Conservation (phyloP, 1,140 invertebrate genomes). For the Eumaeus atala region DNA sequence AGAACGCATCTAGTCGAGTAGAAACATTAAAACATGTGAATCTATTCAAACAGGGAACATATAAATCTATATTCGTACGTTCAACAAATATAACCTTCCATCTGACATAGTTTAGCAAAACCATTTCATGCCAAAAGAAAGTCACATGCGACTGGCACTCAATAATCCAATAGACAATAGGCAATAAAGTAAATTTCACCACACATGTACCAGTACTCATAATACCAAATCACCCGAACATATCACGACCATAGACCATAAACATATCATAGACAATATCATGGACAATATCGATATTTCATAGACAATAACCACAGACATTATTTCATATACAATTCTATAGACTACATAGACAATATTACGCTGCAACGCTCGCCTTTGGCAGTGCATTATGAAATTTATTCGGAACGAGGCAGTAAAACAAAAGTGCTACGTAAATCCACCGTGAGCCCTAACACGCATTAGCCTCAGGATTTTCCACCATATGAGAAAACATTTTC, state of each 20-base stretch:
- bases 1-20: no score
- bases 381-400: conserved; percentile 44
- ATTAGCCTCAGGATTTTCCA: conserved; percentile 53
- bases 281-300: background rate
- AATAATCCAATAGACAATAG: background rate
- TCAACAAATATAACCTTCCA: no score
- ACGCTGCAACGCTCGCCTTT: conserved; percentile 24
- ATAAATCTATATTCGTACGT: no score
- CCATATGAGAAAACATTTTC: conserved; percentile 67
- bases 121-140: no score
- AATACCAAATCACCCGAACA: conserved; percentile 17
- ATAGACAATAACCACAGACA: background rate
- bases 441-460: conserved; percentile 41
- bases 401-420: conserved; percentile 51
- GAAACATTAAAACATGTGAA: no score
- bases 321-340: conserved; percentile 1
- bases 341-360: conserved; percentile 1
- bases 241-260: conserved; percentile 27
- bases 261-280: conserved; percentile 31
- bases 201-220: conserved; percentile 13
- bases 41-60: no score
- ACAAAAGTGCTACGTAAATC: conserved; percentile 57
- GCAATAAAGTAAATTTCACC: conserved; percentile 11
- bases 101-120: no score
- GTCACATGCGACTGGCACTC: no score